A percentile compares a stretch with the other conserved stretches of the same genome.
Conservation (phyloP, 1,140 invertebrate species). For the Aporrectodea caliginosa region DNA sequence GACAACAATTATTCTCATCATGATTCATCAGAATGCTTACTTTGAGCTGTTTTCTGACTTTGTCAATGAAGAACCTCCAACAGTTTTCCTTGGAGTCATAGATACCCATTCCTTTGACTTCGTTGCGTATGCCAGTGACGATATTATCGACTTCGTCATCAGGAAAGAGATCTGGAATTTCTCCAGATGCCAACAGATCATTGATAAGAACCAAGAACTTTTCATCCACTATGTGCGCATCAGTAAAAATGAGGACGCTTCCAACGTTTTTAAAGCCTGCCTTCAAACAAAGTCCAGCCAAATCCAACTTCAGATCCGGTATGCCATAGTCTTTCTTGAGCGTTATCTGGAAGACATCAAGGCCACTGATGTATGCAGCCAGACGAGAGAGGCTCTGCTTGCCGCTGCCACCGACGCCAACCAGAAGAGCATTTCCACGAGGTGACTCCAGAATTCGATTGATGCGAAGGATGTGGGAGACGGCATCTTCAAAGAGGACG, state of each 20-base stretch:
- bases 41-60: conserved; percentile 83
- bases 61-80: conserved; percentile 93
- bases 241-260: conserved; percentile 92
- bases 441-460: conserved; percentile 93
- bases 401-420: conserved; percentile 92
- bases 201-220: conserved; percentile 92
- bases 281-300: conserved; percentile 80
- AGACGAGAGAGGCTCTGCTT: conserved; percentile 89
- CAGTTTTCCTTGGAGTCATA: conserved; percentile 89
- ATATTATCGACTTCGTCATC: conserved; percentile 96
- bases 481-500: conserved; percentile 94
- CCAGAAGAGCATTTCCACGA: conserved; percentile 86
- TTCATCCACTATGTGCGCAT: conserved; percentile 86
- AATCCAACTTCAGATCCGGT: conserved; percentile 80
- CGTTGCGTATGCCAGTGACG: conserved; percentile 78
- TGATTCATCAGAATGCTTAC: too few species aligned
- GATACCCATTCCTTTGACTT: conserved; percentile 76
- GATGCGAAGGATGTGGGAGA: conserved; percentile 87
- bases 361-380: conserved; percentile 86
- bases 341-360: conserved; percentile 85
- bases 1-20: too few species aligned
- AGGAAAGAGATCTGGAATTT: conserved; percentile 89
- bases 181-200: conserved; percentile 89
- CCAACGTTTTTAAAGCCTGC: conserved; percentile 89
- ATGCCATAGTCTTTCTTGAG: conserved; percentile 90